phyloP scores from a whole-genome alignment of 2,113 vertebrate species.

The Salvator merianae region DNA sequence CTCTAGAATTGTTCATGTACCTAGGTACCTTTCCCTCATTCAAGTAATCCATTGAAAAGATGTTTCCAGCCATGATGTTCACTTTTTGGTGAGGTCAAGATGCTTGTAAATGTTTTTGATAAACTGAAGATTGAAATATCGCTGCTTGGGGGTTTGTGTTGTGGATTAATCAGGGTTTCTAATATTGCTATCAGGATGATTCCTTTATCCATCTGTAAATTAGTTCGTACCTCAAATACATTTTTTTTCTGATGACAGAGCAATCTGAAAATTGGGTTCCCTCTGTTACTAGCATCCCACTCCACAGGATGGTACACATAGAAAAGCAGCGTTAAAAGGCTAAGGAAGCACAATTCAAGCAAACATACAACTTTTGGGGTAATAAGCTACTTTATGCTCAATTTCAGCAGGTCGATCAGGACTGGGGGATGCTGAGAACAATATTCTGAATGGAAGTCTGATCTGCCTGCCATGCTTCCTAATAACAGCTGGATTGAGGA shows the following conservation, averaged over 20 bases:
- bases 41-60: not conserved
- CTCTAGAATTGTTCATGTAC: not conserved
- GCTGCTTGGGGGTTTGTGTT: not conserved
- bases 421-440: no score
- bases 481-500: constrained; percentile 16
- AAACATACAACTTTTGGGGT: not conserved
- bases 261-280: not conserved
- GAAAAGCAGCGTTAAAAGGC: constrained; percentile 6
- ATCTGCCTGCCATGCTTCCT: not conserved
- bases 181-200: not conserved
- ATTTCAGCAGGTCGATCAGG: no score
- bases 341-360: not conserved
- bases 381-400: no score
- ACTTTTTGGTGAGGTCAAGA: not conserved
- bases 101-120: not conserved
- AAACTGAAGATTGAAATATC: not conserved
- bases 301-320: not conserved
- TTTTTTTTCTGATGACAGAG: not conserved
- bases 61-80: not conserved
- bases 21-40: not conserved
- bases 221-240: not conserved
- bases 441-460: no score
- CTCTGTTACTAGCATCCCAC: not conserved
- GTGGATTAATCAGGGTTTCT: not conserved
- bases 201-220: not conserved